Base-by-base conservation (phyloP, 2,888 invertebrate genomes). In the Drosophila nigricruria region DNA sequence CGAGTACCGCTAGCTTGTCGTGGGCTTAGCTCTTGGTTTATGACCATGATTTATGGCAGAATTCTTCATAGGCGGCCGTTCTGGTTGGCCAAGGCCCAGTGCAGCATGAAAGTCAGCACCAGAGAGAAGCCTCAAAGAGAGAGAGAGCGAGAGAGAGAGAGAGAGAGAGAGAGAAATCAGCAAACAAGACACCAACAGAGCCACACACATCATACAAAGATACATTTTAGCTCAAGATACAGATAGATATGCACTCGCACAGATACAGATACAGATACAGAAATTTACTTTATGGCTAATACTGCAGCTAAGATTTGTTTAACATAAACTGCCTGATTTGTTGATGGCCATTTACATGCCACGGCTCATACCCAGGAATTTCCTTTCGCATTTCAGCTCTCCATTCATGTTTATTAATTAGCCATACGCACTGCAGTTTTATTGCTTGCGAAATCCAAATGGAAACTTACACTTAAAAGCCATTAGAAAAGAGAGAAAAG, bases 61-160 rank as follows among this genome's bases (percentile, higher is more conserved):
- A 80, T 90, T 90, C 90, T 85, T 79, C 90, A 77, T 86, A 89
- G 90, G 90, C 85, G 91, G 90, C 90, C 90, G 91, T 90, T 88
- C 79, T 91, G 90, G 90, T 89, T 91, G 88, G 76, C 81, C 76
- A 78, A 43, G 61, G 68, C 70, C 81, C 68, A 83, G 61, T 81
- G 77, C 84, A 87, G 78, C 90, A 82, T 90, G 91, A 84, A 77
- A 36, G 69, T 56, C 56, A 61, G 42, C 32, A n/a, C 59, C 43
- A 9, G 71, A 43, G 36, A 63, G 56, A 23, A 59, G 69, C 32
- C 32, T 3, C 20, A 36, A 12, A 47, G 58, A 66, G 23, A 43
- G 10, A 54, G 25, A 20, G 12, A 30, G 14, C 14, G 5, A 38
- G 47, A 65, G 16, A 42, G 14, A 53, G 18, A n/a, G 18, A 45